Evolutionary conservation across 2,797 vertebrate genomes (phyloP).

Genomic region (Chrysocyon brachyurus): DNA sequence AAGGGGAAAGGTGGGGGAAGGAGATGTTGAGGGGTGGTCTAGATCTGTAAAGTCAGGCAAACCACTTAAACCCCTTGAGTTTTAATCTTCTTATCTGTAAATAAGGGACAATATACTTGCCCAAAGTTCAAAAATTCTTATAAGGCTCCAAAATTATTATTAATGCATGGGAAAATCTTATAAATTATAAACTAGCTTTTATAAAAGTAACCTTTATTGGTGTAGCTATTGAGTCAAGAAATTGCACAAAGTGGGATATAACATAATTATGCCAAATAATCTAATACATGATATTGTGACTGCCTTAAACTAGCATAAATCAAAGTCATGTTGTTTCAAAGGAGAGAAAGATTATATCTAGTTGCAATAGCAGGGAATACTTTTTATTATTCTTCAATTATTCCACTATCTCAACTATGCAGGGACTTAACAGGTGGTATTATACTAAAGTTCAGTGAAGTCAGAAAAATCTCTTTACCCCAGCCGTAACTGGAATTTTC

Average conservation of each 20-base stretch:
- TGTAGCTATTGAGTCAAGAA: background rate
- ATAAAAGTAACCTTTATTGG: background rate
- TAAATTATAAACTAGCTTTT: background rate
- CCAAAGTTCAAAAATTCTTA: background rate
- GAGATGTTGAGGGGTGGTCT: background rate
- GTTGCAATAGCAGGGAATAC: background rate
- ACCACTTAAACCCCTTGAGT: background rate
- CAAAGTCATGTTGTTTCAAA: background rate
- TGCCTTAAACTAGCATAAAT: background rate
- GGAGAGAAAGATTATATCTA: background rate
- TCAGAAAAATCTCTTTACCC: background rate
- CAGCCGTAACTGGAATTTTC: slow-evolving; percentile 5
- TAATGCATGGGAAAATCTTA: background rate
- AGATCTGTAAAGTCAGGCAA: background rate
- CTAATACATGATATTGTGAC: background rate
- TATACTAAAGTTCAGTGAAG: background rate
- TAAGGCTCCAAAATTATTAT: background rate
- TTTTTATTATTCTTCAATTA: slow-evolving; percentile 6
- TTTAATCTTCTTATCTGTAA: background rate
- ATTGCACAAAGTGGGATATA: background rate
- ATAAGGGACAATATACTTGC: background rate
- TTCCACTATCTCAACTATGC: background rate
- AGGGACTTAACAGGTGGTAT: background rate
- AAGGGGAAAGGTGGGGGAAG: background rate
- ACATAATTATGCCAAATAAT: background rate